Percentiles rank a stretch among this genome's conserved stretches.
Evolutionary conservation across 2,888 invertebrate genomes (phyloP).

Genomic region (Eledone cirrhosa): DNA sequence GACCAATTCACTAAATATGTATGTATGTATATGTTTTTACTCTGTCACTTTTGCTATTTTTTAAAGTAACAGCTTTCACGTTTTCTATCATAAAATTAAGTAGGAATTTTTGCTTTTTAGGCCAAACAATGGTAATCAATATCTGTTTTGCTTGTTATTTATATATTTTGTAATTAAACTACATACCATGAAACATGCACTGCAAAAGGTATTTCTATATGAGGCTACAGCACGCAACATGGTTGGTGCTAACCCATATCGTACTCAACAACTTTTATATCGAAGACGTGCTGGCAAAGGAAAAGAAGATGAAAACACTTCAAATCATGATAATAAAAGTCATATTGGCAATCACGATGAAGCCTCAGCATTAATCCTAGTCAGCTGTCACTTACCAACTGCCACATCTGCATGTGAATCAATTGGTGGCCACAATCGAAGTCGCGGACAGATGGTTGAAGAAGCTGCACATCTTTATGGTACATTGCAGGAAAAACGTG

Average conservation of each 20-base stretch:
- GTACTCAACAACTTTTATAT: conserved; percentile 88
- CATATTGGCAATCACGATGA: conserved; percentile 12
- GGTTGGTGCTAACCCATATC: conserved; percentile 93
- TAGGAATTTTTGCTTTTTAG: too few species aligned
- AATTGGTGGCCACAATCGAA: background rate
- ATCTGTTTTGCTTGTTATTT: too few species aligned
- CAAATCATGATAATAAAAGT: too few species aligned
- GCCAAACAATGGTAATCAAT: too few species aligned
- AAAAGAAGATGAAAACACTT: background rate
- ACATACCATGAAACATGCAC: too few species aligned
- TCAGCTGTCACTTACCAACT: conserved; percentile 11
- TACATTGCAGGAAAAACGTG: conserved; percentile 9
- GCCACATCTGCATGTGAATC: background rate
- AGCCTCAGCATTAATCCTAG: conserved; percentile 21
- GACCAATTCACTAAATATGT: too few species aligned
- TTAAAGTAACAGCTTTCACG: too few species aligned
- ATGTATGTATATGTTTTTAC: too few species aligned
- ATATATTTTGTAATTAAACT: too few species aligned
- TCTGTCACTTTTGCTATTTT: too few species aligned
- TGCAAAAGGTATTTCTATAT: conserved; percentile 90
- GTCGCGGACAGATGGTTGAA: conserved; percentile 16
- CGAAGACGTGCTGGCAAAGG: conserved; percentile 72
- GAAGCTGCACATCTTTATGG: conserved; percentile 19
- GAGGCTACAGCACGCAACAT: conserved; percentile 91
- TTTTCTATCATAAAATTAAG: too few species aligned